These are phyloP conservation scores for Lampris megalopsis DNA, from an alignment of 2,113 vertebrate genomes.

Conservation along the genomic window DNA sequence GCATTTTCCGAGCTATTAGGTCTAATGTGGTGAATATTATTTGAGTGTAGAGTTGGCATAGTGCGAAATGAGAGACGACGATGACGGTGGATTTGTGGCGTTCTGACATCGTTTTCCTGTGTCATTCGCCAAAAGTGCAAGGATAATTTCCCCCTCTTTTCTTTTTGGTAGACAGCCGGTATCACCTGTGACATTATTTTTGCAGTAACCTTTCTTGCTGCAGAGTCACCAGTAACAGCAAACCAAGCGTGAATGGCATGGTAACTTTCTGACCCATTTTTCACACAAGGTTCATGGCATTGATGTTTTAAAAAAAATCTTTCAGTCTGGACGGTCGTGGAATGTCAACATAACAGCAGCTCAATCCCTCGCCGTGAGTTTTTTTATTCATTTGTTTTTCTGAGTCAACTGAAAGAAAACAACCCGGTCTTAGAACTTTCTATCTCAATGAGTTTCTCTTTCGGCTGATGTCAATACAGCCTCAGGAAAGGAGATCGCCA, in stretches of 20 bases:
- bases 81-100: conserved; percentile 2
- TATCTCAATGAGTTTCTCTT: not conserved
- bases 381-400: too few species aligned
- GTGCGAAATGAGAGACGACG: conserved; percentile 35
- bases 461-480: conserved; percentile 15
- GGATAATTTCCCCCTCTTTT: not conserved
- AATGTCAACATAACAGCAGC: not conserved
- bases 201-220: conserved; percentile 18
- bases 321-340: conserved; percentile 1
- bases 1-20: conserved; percentile 14
- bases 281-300: conserved; percentile 10
- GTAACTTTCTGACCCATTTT: conserved; percentile 14
- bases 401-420: not conserved
- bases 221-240: conserved; percentile 23
- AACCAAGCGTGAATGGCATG: conserved; percentile 20
- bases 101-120: conserved; percentile 6
- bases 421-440: not conserved
- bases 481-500: not conserved
- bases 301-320: not conserved
- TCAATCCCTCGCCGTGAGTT: too few species aligned
- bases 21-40: conserved; percentile 19
- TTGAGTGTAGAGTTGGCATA: not conserved
- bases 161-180: conserved; percentile 8
- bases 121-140: not conserved
- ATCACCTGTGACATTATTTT: conserved; percentile 32